These are phyloP conservation scores for Leptinotarsa tumamoca DNA, from an alignment of 2,888 invertebrate genomes.

Conservation along the genomic window DNA sequence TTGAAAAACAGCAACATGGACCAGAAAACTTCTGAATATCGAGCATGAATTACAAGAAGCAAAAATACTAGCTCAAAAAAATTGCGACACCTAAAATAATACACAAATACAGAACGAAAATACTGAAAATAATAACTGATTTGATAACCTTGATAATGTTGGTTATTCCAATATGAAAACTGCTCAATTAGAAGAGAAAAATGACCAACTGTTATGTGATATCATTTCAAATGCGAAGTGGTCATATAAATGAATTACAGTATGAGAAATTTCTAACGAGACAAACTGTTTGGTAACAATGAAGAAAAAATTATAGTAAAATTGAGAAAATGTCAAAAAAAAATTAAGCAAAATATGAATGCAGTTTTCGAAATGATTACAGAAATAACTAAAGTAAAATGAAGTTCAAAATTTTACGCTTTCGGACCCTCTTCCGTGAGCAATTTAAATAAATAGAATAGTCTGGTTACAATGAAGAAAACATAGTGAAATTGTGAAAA, in stretches of 20 bases:
- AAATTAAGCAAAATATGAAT: too few relatives aligned
- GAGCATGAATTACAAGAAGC: conserved; percentile 3
- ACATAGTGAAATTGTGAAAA: background rate
- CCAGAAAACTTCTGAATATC: background rate
- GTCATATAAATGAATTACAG: background rate
- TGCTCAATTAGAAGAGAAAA: background rate
- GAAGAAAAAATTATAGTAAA: too few relatives aligned
- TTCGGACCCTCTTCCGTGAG: background rate
- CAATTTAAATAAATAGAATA: background rate
- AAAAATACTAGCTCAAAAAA: background rate
- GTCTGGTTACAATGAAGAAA: background rate
- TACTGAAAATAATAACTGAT: background rate
- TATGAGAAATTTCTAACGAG: background rate
- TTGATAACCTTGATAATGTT: background rate
- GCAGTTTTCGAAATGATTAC: too few relatives aligned
- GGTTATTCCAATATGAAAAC: too few relatives aligned
- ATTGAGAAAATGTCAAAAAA: too few relatives aligned
- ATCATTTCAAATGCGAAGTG: background rate
- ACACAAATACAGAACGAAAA: background rate
- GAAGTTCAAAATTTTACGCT: too few relatives aligned
- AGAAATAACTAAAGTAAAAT: too few relatives aligned
- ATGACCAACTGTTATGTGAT: background rate
- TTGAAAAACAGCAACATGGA: background rate
- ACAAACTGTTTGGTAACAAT: background rate
- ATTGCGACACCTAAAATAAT: background rate